These are phyloP conservation scores for Baronia brevicornis DNA, from an alignment of 2,888 invertebrate species.

Conservation along the genomic window DNA sequence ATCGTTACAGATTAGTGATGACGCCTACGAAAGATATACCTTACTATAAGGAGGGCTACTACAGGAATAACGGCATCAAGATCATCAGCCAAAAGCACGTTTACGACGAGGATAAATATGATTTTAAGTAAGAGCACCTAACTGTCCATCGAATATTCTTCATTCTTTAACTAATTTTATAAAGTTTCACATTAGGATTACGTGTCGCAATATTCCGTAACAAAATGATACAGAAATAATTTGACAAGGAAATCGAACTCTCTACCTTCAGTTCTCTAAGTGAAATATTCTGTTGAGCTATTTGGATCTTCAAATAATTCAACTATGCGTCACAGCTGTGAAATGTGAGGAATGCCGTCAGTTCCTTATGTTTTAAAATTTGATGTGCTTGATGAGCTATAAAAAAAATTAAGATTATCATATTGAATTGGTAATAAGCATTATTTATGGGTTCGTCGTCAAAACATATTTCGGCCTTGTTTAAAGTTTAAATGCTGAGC, in stretches of 20 bases:
- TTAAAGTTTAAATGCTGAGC: constrained; percentile 19
- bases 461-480: constrained; percentile 42
- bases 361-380: constrained; percentile 17
- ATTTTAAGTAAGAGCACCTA: constrained; percentile 71
- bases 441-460: constrained; percentile 40
- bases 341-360: constrained; percentile 8
- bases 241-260: no score
- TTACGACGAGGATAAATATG: constrained; percentile 69
- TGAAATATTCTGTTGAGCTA: no score
- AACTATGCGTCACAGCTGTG: not conserved
- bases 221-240: no score
- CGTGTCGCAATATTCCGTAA: constrained; percentile 5
- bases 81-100: constrained; percentile 66
- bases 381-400: constrained; percentile 18
- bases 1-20: constrained; percentile 46
- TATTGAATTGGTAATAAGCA: constrained; percentile 27
- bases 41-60: constrained; percentile 67
- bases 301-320: no score
- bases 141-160: no score
- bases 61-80: constrained; percentile 70
- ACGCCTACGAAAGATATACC: constrained; percentile 51
- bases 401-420: constrained; percentile 34
- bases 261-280: no score
- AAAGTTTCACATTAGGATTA: constrained; percentile 6
- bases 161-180: no score